Percentiles rank a stretch among this genome's conserved stretches.
Conservation (phyloP, 2,113 vertebrate species). For the Uria lomvia region DNA sequence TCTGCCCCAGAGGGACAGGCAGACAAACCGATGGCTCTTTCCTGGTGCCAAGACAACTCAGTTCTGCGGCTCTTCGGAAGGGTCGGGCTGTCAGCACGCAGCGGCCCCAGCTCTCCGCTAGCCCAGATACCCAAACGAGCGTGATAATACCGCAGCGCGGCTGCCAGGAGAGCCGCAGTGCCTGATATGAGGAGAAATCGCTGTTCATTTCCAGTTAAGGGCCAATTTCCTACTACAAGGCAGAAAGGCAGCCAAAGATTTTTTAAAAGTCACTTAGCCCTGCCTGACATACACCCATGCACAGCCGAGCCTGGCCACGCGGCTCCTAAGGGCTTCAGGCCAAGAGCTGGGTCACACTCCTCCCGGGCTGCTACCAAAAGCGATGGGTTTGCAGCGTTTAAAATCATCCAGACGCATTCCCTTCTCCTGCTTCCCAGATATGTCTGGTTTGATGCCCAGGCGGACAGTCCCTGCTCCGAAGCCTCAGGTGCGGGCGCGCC, state of each 20-base stretch:
- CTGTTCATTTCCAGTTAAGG: conserved; percentile 45
- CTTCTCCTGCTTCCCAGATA: not conserved
- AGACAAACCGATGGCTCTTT: not conserved
- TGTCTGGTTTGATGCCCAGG: rapidly evolving
- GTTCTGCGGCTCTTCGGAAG: not conserved
- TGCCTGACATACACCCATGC: not conserved
- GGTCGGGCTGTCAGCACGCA: not conserved
- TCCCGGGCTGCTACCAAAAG: rapidly evolving
- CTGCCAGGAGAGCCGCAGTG: not conserved
- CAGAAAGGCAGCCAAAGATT: conserved; percentile 41
- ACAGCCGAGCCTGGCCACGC: not conserved
- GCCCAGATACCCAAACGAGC: not conserved
- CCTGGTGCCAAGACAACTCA: not conserved
- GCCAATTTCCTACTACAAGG: not conserved
- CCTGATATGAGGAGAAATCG: not conserved
- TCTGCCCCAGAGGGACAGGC: rapidly evolving
- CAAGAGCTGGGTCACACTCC: not conserved
- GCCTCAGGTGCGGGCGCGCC: not conserved
- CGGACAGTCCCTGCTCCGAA: rapidly evolving
- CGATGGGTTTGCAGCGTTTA: not conserved
- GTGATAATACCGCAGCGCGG: not conserved
- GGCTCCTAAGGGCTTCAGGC: not conserved
- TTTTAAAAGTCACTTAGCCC: not conserved
- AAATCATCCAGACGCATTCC: rapidly evolving
- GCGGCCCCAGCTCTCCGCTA: not conserved